phyloP scores from a whole-genome alignment of 2,888 invertebrate species.

The Hyppa rectilinea region DNA sequence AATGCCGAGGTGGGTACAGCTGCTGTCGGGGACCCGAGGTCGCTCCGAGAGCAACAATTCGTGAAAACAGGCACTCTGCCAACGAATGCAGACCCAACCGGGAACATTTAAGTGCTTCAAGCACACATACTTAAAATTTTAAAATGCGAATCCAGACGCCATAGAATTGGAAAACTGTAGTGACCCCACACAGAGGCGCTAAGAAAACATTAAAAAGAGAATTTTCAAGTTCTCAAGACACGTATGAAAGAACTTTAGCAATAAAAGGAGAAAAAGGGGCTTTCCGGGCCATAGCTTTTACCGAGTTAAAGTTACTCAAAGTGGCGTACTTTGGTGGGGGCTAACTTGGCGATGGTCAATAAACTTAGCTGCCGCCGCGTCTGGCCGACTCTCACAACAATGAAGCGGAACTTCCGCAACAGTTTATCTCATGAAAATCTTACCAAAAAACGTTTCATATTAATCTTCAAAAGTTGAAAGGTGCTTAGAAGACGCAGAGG shows the following conservation, averaged over 20 bases:
- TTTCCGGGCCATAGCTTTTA: slow-evolving; percentile 83
- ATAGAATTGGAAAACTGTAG: slow-evolving; percentile 56
- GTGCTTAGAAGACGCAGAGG: slow-evolving; percentile 59
- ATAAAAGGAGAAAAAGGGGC: slow-evolving; percentile 86
- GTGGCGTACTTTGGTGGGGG: slow-evolving; percentile 80
- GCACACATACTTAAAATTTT: slow-evolving; percentile 68
- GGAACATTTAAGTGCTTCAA: slow-evolving; percentile 70
- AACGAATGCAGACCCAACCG: slow-evolving; percentile 75
- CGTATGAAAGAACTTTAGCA: slow-evolving; percentile 87
- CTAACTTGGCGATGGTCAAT: slow-evolving; percentile 85
- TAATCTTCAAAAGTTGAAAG: slow-evolving; percentile 68
- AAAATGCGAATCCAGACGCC: slow-evolving; percentile 67
- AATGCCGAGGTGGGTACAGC: slow-evolving; percentile 69
- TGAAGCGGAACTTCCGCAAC: slow-evolving; percentile 78
- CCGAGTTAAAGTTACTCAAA: slow-evolving; percentile 86
- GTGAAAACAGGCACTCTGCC: slow-evolving; percentile 82
- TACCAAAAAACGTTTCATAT: slow-evolving; percentile 75
- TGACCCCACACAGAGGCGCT: slow-evolving; percentile 52
- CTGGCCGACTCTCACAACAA: slow-evolving; percentile 78
- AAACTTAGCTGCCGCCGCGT: slow-evolving; percentile 80
- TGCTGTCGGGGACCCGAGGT: slow-evolving; percentile 64
- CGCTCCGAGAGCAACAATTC: slow-evolving; percentile 72
- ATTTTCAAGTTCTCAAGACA: slow-evolving; percentile 81
- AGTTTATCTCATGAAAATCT: slow-evolving; percentile 78
- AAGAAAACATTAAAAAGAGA: slow-evolving; percentile 74